Percentiles rank a stretch among this genome's conserved stretches.
Conservation (phyloP, 2,113 vertebrate genomes). For the Misgurnus mizolepis region DNA sequence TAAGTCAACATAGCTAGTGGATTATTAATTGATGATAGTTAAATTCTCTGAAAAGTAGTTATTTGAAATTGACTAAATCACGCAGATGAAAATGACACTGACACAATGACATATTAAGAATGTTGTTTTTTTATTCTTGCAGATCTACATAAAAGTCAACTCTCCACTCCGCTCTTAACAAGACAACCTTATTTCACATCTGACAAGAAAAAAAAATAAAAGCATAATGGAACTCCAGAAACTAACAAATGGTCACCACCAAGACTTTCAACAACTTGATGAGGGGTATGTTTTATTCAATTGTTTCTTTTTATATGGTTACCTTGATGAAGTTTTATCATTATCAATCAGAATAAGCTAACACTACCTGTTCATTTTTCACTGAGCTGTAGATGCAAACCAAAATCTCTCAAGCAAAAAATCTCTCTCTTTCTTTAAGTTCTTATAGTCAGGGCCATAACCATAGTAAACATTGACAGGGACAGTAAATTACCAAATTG, state of each 20-base stretch:
- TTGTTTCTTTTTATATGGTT: neutral
- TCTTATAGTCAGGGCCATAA: neutral
- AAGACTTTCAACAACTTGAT: conserved; percentile 56
- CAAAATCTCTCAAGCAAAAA: neutral
- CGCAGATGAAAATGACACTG: too few relatives aligned
- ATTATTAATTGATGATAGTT: neutral
- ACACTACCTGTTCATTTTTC: neutral
- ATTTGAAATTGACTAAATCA: neutral
- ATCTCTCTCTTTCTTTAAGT: neutral
- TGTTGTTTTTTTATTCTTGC: conserved; percentile 15
- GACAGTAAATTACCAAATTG: too few relatives aligned
- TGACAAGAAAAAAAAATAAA: neutral
- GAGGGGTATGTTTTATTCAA: conserved; percentile 59
- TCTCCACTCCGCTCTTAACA: neutral
- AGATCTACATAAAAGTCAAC: conserved; percentile 26
- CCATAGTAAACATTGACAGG: too few relatives aligned
- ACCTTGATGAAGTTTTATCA: neutral
- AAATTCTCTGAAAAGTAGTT: neutral
- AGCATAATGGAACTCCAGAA: conserved; percentile 72
- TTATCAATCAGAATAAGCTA: neutral
- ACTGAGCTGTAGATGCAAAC: neutral
- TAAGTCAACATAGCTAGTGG: neutral
- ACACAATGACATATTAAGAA: neutral
- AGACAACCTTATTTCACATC: neutral
- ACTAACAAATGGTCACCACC: conserved; percentile 63